Evolutionary conservation across 2,113 vertebrate species (phyloP), one percentile per base, ranked within the genome.

Genomic region (Paramisgurnus dabryanus): DNA sequence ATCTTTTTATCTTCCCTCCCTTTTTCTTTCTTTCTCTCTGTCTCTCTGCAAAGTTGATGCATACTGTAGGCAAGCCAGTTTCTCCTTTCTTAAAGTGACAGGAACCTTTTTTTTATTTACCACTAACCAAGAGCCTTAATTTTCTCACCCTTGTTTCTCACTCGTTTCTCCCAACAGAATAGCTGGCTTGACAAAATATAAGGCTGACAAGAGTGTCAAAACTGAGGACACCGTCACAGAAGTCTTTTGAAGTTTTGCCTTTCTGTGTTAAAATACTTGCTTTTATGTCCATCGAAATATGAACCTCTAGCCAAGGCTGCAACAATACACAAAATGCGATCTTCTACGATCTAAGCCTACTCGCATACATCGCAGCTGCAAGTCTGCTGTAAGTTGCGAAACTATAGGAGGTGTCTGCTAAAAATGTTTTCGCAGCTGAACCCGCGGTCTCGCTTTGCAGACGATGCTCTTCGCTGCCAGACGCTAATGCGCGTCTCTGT

Each of bases 1-100:
- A 82, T 82, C 84, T 74, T 84, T 82, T 82, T 40, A 69, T 83
- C 84, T 82, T 83, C 76, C 79, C 83, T 71, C 74, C 79, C 76
- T 83, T 67, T 79, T 81, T 55, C 57, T 13, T 63, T 65, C 80
- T 64, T 67, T 80, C 76, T 78, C 77, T 71, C 83, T 41, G 84
- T 73, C 82, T 73, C 77, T 83, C 55, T 58, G 55, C 55, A 58
- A 17, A 58, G 55, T 58, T 58, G 17, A 58, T 58, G 55, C 55
- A 63, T 49, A 65, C 82, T 84, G 73, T 73, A 84, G 78, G 39
- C 67, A 70, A 61, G 49, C 71, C 70, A 63, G 61, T 47, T 63
- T 76, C n/a, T 58, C 50, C 57, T 18, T 41, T 83, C 69, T 83
- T 58, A 61, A 64, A 60, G 58, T 75, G 58, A 63, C 72, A 75